Base-by-base conservation (phyloP, 2,797 vertebrate genomes). In the Pterois miles region DNA sequence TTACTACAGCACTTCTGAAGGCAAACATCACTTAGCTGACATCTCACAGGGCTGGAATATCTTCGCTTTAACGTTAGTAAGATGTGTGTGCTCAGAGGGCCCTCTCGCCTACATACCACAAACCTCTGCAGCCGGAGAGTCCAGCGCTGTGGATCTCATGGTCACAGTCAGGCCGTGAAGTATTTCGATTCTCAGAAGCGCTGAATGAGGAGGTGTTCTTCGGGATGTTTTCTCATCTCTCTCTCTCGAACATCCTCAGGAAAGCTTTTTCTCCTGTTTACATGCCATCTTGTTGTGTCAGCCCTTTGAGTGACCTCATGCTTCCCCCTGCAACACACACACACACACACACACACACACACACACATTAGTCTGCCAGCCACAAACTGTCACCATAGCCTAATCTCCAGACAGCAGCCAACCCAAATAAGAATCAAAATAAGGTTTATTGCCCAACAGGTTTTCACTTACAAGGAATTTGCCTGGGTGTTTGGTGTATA, bases 171-270 rank as follows among this genome's bases (percentile, higher is more conserved):
- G 25, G 4, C 53, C 29, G 79, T 86, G 82, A 87, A 81, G 58
- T 87, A 64, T 76, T 79, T 71, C 0, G 25, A 70, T 91, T 93
- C 91, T 87, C 34, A 88, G 90, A 93, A 93, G n/a, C 7, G 1
- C 59, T 90, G 86, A 92, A 92, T 80, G 78, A 86, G 52, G 67
- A 75, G 4, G 86, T 90, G 83, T 91, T 86, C 79, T 73, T 56
- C 0, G 2, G 8, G 38, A 43, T 81, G 63, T 77, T 88, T 86
- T 80, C 69, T 56, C 67, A 25, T 62, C 38, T 66, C 77, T 76
- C 50, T 71, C 34, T 46, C 25, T 27, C 0, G 2, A 78, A 76
- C 74, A 78, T 79, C 65, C 77, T 74, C 50, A 86, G 86, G 83
- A 89, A 89, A 69, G 46, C 53, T 71, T 73, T 78, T 78, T 81